Conservation (phyloP, 2,888 invertebrate species). For the Anorthoa munda region DNA sequence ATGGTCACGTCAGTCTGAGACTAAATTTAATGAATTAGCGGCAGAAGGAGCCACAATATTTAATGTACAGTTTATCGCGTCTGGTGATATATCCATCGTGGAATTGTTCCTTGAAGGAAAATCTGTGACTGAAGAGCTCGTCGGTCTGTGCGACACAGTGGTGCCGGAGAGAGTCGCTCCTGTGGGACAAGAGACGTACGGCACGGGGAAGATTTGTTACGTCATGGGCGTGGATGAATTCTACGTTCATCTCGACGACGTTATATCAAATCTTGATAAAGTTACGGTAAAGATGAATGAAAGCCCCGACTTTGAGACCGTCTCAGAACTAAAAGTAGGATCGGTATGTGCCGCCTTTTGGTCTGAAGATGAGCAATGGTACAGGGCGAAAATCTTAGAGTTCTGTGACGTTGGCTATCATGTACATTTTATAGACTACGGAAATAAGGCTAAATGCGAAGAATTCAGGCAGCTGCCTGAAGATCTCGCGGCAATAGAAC, state of each 20-base stretch:
- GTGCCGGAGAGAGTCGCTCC: constrained; percentile 84
- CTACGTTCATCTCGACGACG: constrained; percentile 93
- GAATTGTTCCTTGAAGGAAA: constrained; percentile 92
- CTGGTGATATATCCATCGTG: constrained; percentile 92
- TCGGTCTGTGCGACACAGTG: constrained; percentile 87
- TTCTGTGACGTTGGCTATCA: constrained; percentile 90
- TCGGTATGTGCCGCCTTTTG: constrained; percentile 92
- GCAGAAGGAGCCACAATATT: constrained; percentile 94
- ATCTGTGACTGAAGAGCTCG: constrained; percentile 92
- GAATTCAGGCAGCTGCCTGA: constrained; percentile 92
- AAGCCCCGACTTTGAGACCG: constrained; percentile 88
- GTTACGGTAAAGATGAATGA: constrained; percentile 91
- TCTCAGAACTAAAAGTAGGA: constrained; percentile 90
- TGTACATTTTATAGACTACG: constrained; percentile 93
- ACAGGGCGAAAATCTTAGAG: constrained; percentile 92
- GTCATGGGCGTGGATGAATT: constrained; percentile 93
- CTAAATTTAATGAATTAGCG: constrained; percentile 92
- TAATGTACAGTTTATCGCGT: constrained; percentile 92
- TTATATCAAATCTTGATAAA: constrained; percentile 90
- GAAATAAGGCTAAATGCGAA: constrained; percentile 92
- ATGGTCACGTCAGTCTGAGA: constrained; percentile 92
- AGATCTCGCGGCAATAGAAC: constrained; percentile 90
- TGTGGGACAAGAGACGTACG: constrained; percentile 83
- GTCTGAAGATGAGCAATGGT: constrained; percentile 93
- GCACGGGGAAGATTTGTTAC: constrained; percentile 92